Evolutionary conservation across 2,888 invertebrate genomes (phyloP).

Genomic region (Drosophila nigricruria): DNA sequence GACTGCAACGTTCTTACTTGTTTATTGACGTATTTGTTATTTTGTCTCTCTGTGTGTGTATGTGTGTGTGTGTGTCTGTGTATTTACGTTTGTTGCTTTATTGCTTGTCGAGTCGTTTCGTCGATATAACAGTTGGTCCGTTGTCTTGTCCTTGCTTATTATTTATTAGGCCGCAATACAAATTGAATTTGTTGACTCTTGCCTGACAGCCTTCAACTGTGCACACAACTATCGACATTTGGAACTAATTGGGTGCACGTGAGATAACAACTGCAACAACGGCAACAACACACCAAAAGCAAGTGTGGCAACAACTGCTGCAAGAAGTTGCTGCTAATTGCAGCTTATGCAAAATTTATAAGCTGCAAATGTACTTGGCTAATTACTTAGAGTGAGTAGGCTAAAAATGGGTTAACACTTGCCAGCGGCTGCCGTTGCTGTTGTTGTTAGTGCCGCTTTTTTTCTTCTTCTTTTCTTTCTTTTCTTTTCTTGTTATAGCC

Average conservation of each 20-base stretch:
- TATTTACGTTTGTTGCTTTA: slow-evolving; percentile 48
- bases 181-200: slow-evolving; percentile 71
- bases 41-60: background rate
- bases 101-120: slow-evolving; percentile 30
- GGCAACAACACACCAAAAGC: slow-evolving; percentile 2
- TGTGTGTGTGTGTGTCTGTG: background rate
- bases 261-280: slow-evolving; percentile 39
- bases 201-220: slow-evolving; percentile 19
- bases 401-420: slow-evolving; percentile 75
- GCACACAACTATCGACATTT: slow-evolving; percentile 38
- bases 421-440: slow-evolving; percentile 47
- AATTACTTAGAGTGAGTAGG: slow-evolving; percentile 68
- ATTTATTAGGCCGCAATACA: slow-evolving; percentile 73
- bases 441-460: slow-evolving; percentile 20
- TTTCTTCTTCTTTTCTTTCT: background rate
- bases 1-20: no score
- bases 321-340: slow-evolving; percentile 60
- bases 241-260: slow-evolving; percentile 64
- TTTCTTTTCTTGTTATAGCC: slow-evolving; percentile 27
- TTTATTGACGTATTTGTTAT: slow-evolving; percentile 55
- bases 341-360: slow-evolving; percentile 66
- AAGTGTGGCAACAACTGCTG: slow-evolving; percentile 21
- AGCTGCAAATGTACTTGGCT: slow-evolving; percentile 73
- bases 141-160: slow-evolving; percentile 59
- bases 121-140: slow-evolving; percentile 59